Percentiles rank a stretch among this genome's conserved stretches.
Conservation (phyloP, 1,140 invertebrate genomes). For the Nomia melanderi region DNA sequence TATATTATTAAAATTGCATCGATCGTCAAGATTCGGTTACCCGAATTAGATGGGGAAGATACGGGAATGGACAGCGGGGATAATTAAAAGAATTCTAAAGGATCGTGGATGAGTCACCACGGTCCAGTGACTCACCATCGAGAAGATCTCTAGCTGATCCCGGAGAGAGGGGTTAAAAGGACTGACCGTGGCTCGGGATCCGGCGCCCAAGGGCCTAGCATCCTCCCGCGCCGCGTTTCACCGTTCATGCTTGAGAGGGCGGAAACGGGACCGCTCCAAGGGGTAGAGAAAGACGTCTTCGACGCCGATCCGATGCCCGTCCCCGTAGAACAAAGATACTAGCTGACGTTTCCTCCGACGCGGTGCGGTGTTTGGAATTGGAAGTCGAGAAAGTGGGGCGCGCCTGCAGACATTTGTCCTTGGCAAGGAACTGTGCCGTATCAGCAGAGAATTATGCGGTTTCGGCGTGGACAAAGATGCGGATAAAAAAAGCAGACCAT, state of each 20-base stretch:
- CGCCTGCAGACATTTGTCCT: constrained; percentile 56
- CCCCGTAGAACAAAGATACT: constrained; percentile 52
- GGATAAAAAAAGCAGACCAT: neutral
- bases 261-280: constrained; percentile 58
- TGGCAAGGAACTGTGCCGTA: constrained; percentile 20
- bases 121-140: constrained; percentile 55
- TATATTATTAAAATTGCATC: neutral
- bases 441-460: constrained; percentile 30
- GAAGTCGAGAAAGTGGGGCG: constrained; percentile 49
- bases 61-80: neutral
- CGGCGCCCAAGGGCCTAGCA: constrained; percentile 56
- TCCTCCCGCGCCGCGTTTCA: constrained; percentile 52
- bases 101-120: constrained; percentile 50
- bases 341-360: constrained; percentile 4
- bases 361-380: constrained; percentile 51
- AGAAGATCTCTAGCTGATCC: constrained; percentile 42
- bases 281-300: constrained; percentile 45
- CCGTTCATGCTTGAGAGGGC: constrained; percentile 56
- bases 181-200: constrained; percentile 55
- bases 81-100: constrained; percentile 53
- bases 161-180: constrained; percentile 53
- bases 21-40: neutral
- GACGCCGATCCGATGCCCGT: constrained; percentile 42
- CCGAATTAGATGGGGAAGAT: constrained; percentile 1
- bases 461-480: constrained; percentile 11